A percentile compares a stretch with the other conserved stretches of the same genome.
These are phyloP conservation scores for Perdix hodgsoniae DNA, from an alignment of 2,797 vertebrate species.

Conservation along the genomic window DNA sequence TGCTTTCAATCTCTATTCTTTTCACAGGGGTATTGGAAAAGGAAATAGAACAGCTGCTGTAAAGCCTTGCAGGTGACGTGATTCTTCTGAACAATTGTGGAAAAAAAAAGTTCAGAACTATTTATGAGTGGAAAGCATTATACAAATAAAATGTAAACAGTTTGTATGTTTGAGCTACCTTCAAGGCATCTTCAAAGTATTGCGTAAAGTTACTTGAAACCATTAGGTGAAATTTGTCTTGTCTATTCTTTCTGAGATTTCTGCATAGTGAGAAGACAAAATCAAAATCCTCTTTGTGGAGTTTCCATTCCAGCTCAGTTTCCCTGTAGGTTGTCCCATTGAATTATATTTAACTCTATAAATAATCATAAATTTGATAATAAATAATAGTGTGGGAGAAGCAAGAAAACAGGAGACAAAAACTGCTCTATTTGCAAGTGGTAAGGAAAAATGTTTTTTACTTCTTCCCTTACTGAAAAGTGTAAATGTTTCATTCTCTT, in stretches of 20 bases:
- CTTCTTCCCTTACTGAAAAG: slow-evolving; percentile 8
- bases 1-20: neutral
- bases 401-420: neutral
- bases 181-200: neutral
- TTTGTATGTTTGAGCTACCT: neutral
- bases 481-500: neutral
- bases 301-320: neutral
- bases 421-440: slow-evolving; percentile 9
- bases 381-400: neutral
- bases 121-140: slow-evolving; percentile 23
- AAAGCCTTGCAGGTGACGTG: neutral
- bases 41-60: slow-evolving; percentile 29
- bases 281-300: neutral
- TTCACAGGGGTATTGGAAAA: neutral
- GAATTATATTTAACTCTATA: neutral
- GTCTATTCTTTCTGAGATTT: neutral
- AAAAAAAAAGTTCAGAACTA: neutral
- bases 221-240: neutral
- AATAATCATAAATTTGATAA: neutral
- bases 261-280: neutral
- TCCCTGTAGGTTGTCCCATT: neutral
- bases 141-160: neutral
- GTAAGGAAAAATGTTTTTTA: neutral
- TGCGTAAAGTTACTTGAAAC: neutral
- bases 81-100: neutral